Base-by-base conservation (phyloP, 2,113 vertebrate species). In the Drymodes brunneopygia region DNA sequence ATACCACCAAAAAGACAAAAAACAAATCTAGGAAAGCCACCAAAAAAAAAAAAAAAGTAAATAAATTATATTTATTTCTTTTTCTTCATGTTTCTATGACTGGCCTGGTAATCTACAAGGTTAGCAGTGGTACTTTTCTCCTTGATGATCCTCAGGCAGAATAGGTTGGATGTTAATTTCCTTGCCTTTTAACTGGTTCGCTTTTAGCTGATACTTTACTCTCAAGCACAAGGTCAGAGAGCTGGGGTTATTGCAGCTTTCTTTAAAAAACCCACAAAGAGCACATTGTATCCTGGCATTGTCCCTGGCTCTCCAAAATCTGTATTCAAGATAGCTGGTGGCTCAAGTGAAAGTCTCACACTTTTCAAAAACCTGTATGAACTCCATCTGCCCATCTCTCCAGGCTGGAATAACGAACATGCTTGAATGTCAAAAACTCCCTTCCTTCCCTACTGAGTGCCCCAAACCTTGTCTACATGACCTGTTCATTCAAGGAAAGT, bases 401-500 rank as follows among this genome's bases (percentile, higher is more conserved):
- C 20, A 1, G 8, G 11, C 15, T 40, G 13, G 8, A 77, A 33
- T 35, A 62, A 21, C 11, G 10, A 8, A 7, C 9, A 21, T 5
- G 14, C 2, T 67, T 94, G 62, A 23, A 15, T 8, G 25, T 19
- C 12, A 35, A 31, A 67, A 18, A 4, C 20, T 22, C 11, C 25
- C 51, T 84, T 73, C 16, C 40, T 35, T 7, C 15, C 10, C 20
- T 48, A 11, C 16, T 36, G 18, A 6, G 17, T 27, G 40, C 11
- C 11, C 11, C 31, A 57, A 53, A 42, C 23, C 16, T 81, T 22
- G 35, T 20, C 27, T 50, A 71, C 21, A 5, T 28, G 16, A n/a
- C 6, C 5, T 15, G 10, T 1, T 51, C 5, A 13, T 3, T 23
- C 7, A 31, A 36, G 13, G 16, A 31, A 53, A 65, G 12, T 0